phyloP scores from a whole-genome alignment of 1,140 invertebrate genomes.

The Nasonia giraulti region DNA sequence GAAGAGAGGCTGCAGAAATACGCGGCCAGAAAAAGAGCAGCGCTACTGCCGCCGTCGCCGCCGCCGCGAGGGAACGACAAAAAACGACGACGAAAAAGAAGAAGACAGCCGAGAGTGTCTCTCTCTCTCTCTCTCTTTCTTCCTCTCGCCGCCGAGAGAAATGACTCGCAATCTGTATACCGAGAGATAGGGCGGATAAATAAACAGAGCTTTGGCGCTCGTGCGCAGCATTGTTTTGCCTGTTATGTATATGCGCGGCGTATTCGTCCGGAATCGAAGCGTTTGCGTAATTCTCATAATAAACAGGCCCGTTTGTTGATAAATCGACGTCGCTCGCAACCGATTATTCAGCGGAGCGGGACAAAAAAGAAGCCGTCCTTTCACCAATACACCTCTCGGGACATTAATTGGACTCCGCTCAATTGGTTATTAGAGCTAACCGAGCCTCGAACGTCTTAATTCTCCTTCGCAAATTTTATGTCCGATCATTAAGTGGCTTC shows the following conservation, averaged over 20 bases:
- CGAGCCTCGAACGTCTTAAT: slow-evolving; percentile 49
- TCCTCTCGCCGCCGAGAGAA: slow-evolving; percentile 7
- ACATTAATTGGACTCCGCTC: slow-evolving; percentile 48
- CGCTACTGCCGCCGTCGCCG: not conserved
- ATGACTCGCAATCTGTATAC: slow-evolving; percentile 16
- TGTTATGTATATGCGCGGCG: not conserved
- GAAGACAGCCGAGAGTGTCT: not conserved
- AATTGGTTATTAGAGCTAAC: slow-evolving; percentile 50
- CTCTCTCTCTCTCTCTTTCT: not conserved
- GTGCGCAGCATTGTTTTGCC: slow-evolving; percentile 35
- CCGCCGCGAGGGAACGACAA: not conserved
- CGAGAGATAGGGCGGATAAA: slow-evolving; percentile 28
- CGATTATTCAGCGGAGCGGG: slow-evolving; percentile 35
- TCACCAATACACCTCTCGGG: slow-evolving; percentile 21
- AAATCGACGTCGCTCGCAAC: not conserved
- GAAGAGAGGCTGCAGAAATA: not conserved
- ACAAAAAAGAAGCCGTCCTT: slow-evolving; percentile 42
- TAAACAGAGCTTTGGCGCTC: slow-evolving; percentile 15
- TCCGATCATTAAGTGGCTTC: slow-evolving; percentile 47
- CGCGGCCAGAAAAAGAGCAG: slow-evolving; percentile 3
- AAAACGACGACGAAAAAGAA: not conserved
- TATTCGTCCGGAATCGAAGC: not conserved
- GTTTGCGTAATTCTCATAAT: not conserved
- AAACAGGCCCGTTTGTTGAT: not conserved
- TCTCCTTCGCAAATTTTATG: slow-evolving; percentile 52